These are phyloP conservation scores for Dicranocentrus wangi DNA, from an alignment of 2,888 invertebrate species.

Conservation along the genomic window DNA sequence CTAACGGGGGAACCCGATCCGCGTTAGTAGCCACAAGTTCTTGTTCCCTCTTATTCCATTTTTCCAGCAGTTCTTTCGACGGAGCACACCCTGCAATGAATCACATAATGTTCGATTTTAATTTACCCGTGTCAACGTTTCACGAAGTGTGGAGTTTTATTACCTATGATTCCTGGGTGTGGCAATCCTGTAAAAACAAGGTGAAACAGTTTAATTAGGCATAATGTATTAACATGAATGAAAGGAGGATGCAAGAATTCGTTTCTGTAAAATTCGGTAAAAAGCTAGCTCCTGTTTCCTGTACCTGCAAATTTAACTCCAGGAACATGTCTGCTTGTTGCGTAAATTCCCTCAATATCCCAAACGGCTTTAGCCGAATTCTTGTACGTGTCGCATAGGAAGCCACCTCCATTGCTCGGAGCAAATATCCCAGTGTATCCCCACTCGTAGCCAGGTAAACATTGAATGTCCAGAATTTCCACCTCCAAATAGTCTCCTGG, in stretches of 20 bases:
- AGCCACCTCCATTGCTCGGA: constrained; percentile 35
- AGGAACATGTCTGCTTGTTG: constrained; percentile 67
- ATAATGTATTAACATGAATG: too few relatives aligned
- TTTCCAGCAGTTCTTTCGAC: constrained; percentile 48
- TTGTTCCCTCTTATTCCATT: constrained; percentile 64
- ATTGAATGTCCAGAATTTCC: constrained; percentile 68
- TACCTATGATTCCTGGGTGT: too few relatives aligned
- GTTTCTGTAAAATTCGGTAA: constrained; percentile 62
- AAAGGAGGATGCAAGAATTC: too few relatives aligned
- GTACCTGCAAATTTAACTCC: constrained; percentile 62
- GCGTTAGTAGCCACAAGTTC: constrained; percentile 47
- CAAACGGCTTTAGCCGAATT: constrained; percentile 66
- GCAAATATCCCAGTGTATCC: constrained; percentile 63
- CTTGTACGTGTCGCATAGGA: constrained; percentile 27
- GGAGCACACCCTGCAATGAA: constrained; percentile 59
- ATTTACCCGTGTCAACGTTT: constrained; percentile 62
- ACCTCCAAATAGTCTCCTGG: constrained; percentile 69
- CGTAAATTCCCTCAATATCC: constrained; percentile 69
- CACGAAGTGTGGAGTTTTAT: too few relatives aligned
- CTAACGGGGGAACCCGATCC: constrained; percentile 50
- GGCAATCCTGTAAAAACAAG: constrained; percentile 62
- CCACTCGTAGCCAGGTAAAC: constrained; percentile 65
- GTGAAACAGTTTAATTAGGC: too few relatives aligned
- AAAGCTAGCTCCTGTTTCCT: constrained; percentile 66
- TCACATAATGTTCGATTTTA: constrained; percentile 35